Evolutionary conservation across 1,140 invertebrate genomes (phyloP).

Genomic region (Pantala flavescens): DNA sequence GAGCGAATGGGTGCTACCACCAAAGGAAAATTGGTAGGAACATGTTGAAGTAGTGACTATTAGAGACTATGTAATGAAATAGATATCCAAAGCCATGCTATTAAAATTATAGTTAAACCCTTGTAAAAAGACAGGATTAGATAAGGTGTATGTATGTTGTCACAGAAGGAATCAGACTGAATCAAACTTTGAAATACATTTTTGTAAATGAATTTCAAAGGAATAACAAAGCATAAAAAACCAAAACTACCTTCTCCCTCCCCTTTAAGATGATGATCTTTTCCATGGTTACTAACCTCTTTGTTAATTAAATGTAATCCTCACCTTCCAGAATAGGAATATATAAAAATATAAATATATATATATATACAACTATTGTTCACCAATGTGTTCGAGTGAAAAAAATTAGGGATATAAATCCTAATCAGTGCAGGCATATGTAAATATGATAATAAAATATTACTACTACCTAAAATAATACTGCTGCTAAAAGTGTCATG

Average conservation of each 20-base stretch:
- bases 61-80: not conserved
- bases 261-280: not conserved
- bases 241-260: not conserved
- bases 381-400: conserved; percentile 8
- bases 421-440: not conserved
- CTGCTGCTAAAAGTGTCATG: not conserved
- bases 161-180: not conserved
- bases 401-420: not conserved
- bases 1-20: not conserved
- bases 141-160: not conserved
- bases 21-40: conserved; percentile 1
- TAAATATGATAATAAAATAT: not conserved
- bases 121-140: conserved; percentile 2
- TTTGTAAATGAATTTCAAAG: not conserved
- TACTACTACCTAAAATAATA: conserved; percentile 9
- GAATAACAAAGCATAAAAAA: conserved; percentile 5
- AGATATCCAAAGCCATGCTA: conserved; percentile 3
- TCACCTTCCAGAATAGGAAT: conserved; percentile 2
- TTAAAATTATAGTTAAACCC: not conserved
- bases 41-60: not conserved
- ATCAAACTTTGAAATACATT: not conserved
- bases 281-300: conserved; percentile 9
- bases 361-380: conserved; percentile 5
- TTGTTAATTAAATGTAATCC: conserved; percentile 7
- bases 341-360: not conserved